Evolutionary conservation across 2,888 invertebrate species (phyloP).

Genomic region (Euproctis similis): DNA sequence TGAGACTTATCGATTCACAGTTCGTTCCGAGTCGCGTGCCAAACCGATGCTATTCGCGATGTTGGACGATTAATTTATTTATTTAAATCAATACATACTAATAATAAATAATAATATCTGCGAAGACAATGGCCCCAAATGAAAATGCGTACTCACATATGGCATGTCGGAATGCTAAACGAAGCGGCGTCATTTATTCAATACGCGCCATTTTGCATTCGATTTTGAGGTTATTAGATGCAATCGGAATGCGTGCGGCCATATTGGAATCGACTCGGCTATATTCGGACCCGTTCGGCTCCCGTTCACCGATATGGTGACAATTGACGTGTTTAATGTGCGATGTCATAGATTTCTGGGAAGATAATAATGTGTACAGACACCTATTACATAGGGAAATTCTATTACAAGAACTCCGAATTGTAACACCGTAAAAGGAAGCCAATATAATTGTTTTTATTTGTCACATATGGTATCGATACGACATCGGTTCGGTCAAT

Average conservation of each 20-base stretch:
- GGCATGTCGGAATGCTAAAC: slow-evolving; percentile 72
- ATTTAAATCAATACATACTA: slow-evolving; percentile 76
- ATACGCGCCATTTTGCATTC: slow-evolving; percentile 73
- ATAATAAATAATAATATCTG: too few species aligned
- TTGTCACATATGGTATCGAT: slow-evolving; percentile 8
- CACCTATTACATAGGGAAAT: slow-evolving; percentile 45
- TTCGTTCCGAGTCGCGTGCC: slow-evolving; percentile 66
- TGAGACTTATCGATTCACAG: slow-evolving; percentile 65
- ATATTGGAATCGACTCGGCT: slow-evolving; percentile 58
- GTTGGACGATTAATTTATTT: slow-evolving; percentile 73
- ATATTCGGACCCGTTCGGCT: slow-evolving; percentile 54
- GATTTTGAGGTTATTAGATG: slow-evolving; percentile 75
- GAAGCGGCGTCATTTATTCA: slow-evolving; percentile 70
- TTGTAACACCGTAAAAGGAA: slow-evolving; percentile 18
- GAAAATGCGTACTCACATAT: slow-evolving; percentile 70
- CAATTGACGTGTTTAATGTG: slow-evolving; percentile 57
- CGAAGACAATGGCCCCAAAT: slow-evolving; percentile 72
- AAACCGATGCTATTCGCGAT: slow-evolving; percentile 65
- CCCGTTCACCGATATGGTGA: slow-evolving; percentile 45
- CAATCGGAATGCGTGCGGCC: slow-evolving; percentile 71
- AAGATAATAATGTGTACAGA: slow-evolving; percentile 43
- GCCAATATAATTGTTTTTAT: slow-evolving; percentile 24
- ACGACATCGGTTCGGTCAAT: too few species aligned
- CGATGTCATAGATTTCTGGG: slow-evolving; percentile 53
- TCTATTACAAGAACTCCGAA: slow-evolving; percentile 30